Evolutionary conservation across 2,113 vertebrate species (phyloP), one percentile per base, ranked within the genome.

Genomic region (Myotis lucifugus): DNA sequence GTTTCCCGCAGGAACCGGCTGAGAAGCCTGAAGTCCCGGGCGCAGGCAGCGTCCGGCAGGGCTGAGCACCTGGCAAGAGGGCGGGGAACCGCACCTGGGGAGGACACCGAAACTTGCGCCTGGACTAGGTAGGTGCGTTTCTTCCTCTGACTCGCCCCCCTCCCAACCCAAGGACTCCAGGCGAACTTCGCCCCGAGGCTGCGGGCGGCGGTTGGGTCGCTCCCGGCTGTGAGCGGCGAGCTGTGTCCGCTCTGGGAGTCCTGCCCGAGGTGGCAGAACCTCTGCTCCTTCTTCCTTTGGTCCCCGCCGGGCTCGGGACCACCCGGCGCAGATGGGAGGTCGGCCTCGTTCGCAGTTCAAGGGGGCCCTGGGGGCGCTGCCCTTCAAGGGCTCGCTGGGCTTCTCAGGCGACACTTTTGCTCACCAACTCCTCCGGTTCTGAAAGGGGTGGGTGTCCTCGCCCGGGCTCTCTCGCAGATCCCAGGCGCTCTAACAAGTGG

Each of bases 51-150:
- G 66, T 84, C 95, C 34, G 2, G 90, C 81, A 37, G 70, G 87
- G 81, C 93, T 96, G 96, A 97, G 84, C 96, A 95, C 92, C 96
- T 96, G 94, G 85, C n/a, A 17, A 95, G 67, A 90, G 95, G 93
- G 92, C 90, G 85, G 95, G 66, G 61, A 70, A 94, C 92, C 34
- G 84, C 93, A 96, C 95, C 97, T 96, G 93, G 89, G 72, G 90
- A 96, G 93, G 34, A n/a, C 42, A 48, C 90, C 32, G 72, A 97
- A 97, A 97, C 97, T 97, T 97, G 95, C 81, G 48, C 77, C 82
- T 83, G 88, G 90, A 94, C 95, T 90, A 95, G 97, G 97, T 97
- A 97, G 92, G 97, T 97, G 87, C 90, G 2, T 94, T 96, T 93
- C 66, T 94, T 66, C 29, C 52, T 18, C 14, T 50, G 42, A 23